Percentiles rank a stretch among this genome's conserved stretches.
Conservation (phyloP, 2,113 vertebrate species). For the Podarcis raffonei region DNA sequence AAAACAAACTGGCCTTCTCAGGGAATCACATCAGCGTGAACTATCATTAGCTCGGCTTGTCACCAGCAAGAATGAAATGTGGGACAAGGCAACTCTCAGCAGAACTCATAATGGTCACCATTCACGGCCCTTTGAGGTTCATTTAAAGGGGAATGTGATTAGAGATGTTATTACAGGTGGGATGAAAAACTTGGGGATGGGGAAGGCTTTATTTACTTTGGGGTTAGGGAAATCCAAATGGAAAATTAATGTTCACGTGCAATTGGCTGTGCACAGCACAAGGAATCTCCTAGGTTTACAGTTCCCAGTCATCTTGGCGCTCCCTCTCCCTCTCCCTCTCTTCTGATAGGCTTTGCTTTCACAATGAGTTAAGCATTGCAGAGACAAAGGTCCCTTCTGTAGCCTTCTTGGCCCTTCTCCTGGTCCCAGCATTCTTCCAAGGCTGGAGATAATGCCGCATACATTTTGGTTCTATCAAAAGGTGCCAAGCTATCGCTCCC, state of each 20-base stretch:
- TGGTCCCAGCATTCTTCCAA: background rate
- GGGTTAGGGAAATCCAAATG: slow-evolving; percentile 63
- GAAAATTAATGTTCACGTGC: slow-evolving; percentile 58
- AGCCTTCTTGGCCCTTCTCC: background rate
- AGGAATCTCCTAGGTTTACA: slow-evolving; percentile 62
- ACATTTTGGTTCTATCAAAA: slow-evolving; percentile 2
- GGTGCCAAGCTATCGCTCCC: slow-evolving; percentile 19
- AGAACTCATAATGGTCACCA: slow-evolving; percentile 53
- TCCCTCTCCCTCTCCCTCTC: background rate
- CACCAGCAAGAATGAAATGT: background rate
- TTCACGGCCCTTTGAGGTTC: slow-evolving; percentile 41
- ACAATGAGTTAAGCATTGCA: slow-evolving; percentile 22
- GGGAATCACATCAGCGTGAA: background rate
- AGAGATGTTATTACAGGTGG: slow-evolving; percentile 72
- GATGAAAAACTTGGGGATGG: slow-evolving; percentile 42
- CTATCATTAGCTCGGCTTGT: background rate
- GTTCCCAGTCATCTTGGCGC: slow-evolving; percentile 40
- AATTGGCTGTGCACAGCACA: slow-evolving; percentile 62
- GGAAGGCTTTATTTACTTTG: slow-evolving; percentile 64
- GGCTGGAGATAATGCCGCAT: slow-evolving; percentile 46
- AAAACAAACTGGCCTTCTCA: background rate
- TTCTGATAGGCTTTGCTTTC: slow-evolving; percentile 9
- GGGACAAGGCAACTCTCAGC: background rate
- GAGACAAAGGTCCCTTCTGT: slow-evolving; percentile 66
- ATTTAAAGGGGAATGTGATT: slow-evolving; percentile 24